phyloP scores from a whole-genome alignment of 2,797 vertebrate species.

The Premnoplex brunnescens region DNA sequence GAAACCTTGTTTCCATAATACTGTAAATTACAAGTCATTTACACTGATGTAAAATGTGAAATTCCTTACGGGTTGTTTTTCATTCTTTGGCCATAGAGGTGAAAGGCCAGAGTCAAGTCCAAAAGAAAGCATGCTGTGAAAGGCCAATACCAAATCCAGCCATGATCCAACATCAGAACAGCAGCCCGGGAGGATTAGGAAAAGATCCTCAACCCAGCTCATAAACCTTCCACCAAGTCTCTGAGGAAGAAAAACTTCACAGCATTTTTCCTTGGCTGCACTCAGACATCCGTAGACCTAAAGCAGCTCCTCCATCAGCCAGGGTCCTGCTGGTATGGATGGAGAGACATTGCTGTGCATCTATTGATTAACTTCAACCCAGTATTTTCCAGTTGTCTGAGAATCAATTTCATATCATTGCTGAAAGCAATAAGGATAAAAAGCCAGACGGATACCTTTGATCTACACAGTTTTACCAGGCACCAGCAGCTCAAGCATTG shows the following conservation, averaged over 20 bases:
- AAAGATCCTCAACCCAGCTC: not conserved
- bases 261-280: not conserved
- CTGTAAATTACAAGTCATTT: not conserved
- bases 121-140: not conserved
- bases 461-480: not conserved
- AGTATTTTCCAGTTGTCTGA: conserved; percentile 20
- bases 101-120: not conserved
- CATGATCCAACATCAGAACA: not conserved
- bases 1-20: not conserved
- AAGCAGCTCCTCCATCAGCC: not conserved
- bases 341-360: not conserved
- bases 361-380: conserved; percentile 49
- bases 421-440: conserved; percentile 29
- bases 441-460: not conserved
- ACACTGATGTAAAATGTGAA: not conserved
- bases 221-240: not conserved
- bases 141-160: not conserved
- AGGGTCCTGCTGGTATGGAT: not conserved
- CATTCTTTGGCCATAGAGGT: not conserved
- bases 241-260: not conserved
- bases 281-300: not conserved
- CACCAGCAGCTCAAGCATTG: not conserved
- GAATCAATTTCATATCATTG: conserved; percentile 46
- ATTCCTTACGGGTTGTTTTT: not conserved
- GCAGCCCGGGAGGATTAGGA: not conserved